These are phyloP conservation scores for Lycocerus yunnanus DNA, from an alignment of 2,888 invertebrate genomes.

Conservation along the genomic window DNA sequence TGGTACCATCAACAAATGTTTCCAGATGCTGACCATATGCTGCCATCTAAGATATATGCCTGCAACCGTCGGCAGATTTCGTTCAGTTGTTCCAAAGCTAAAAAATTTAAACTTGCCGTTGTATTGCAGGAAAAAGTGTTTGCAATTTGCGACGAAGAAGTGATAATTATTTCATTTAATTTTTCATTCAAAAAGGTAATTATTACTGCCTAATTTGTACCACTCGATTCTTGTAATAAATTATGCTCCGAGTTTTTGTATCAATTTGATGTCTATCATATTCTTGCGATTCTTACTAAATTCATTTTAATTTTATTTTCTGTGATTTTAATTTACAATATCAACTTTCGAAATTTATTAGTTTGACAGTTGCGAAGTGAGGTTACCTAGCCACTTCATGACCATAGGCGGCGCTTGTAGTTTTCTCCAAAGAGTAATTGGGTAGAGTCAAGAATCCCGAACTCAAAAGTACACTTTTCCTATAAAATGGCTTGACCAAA, in stretches of 20 bases:
- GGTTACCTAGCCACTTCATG: neutral
- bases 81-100: neutral
- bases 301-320: no score
- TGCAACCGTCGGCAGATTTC: neutral
- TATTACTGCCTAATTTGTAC: no score
- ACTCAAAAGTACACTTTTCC: no score
- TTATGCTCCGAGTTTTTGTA: neutral
- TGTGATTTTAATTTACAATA: neutral
- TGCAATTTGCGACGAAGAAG: no score
- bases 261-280: neutral
- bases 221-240: no score
- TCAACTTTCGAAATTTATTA: neutral
- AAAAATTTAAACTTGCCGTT: neutral
- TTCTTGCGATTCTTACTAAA: no score
- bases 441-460: no score
- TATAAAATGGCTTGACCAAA: no score
- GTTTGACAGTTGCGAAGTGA: neutral
- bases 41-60: neutral
- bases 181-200: neutral
- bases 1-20: constrained; percentile 7
- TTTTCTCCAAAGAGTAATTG: neutral
- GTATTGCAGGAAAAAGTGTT: neutral
- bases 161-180: no score
- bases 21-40: neutral
- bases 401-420: neutral